Evolutionary conservation across 1,140 invertebrate species (phyloP).

Genomic region (Cyrtorhinus lividipennis): DNA sequence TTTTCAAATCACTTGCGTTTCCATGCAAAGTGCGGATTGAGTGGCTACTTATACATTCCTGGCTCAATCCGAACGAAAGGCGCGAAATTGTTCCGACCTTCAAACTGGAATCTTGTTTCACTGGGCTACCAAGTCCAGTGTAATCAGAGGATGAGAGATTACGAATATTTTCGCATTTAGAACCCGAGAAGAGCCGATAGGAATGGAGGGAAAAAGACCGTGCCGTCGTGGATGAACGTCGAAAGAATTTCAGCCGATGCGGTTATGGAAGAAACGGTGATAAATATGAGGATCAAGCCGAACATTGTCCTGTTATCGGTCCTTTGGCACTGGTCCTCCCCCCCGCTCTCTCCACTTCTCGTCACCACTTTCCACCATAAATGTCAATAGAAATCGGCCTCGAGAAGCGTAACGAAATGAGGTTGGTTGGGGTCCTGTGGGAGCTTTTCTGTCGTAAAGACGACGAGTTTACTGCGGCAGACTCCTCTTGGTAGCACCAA

Average conservation of each 20-base stretch:
- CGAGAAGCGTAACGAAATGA: background rate
- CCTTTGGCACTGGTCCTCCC: background rate
- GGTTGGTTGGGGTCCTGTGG: too few relatives aligned
- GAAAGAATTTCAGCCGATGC: background rate
- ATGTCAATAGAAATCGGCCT: background rate
- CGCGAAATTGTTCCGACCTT: background rate
- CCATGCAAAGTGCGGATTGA: too few relatives aligned
- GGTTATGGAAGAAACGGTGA: background rate
- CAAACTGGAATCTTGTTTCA: background rate
- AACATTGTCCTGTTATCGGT: background rate
- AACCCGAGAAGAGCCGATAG: background rate
- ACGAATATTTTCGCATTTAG: background rate
- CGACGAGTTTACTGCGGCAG: background rate
- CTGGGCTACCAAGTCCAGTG: background rate
- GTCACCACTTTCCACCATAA: background rate
- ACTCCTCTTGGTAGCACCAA: background rate
- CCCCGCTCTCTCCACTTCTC: background rate
- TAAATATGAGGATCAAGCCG: background rate
- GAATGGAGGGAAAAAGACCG: background rate
- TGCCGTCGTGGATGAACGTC: background rate
- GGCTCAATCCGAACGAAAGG: too few relatives aligned
- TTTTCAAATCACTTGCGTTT: too few relatives aligned
- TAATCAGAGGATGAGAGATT: background rate
- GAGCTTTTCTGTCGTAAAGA: background rate
- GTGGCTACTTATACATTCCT: too few relatives aligned